These are phyloP conservation scores for Callorhinus ursinus DNA, from an alignment of 2,113 vertebrate genomes.

Conservation along the genomic window DNA sequence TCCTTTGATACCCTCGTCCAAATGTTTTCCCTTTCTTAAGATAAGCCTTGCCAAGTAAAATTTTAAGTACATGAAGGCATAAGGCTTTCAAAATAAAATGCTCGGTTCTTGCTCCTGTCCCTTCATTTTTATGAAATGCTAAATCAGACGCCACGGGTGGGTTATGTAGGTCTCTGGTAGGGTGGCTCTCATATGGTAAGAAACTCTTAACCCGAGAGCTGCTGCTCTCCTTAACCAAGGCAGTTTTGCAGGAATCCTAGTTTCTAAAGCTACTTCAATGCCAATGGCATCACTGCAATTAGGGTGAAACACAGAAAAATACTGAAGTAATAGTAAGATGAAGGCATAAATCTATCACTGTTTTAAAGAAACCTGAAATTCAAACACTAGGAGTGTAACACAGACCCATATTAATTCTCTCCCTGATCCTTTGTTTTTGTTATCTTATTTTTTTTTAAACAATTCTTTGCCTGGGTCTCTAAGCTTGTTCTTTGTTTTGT, in stretches of 20 bases:
- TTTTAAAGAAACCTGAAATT: neutral
- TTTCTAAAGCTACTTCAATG: neutral
- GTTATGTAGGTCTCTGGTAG: neutral
- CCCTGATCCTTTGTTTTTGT: neutral
- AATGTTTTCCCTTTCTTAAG: neutral
- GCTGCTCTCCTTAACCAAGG: neutral
- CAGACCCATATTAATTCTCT: neutral
- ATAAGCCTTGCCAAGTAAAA: neutral
- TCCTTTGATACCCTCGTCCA: neutral
- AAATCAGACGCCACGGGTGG: neutral
- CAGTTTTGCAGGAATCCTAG: neutral
- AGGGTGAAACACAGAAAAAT: neutral
- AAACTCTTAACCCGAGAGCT: neutral
- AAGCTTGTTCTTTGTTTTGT: neutral
- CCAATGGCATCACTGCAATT: neutral
- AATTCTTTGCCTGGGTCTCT: neutral
- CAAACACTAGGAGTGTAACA: neutral
- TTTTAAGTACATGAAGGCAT: neutral
- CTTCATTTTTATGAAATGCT: neutral
- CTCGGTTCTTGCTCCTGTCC: neutral
- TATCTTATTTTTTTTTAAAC: neutral
- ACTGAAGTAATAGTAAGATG: neutral
- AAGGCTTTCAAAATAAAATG: slow-evolving; percentile 38
- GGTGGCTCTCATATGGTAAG: neutral
- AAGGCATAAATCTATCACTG: neutral